These are phyloP conservation scores for Dolichomitus sp. DNA, from an alignment of 2,888 invertebrate species.

Conservation along the genomic window DNA sequence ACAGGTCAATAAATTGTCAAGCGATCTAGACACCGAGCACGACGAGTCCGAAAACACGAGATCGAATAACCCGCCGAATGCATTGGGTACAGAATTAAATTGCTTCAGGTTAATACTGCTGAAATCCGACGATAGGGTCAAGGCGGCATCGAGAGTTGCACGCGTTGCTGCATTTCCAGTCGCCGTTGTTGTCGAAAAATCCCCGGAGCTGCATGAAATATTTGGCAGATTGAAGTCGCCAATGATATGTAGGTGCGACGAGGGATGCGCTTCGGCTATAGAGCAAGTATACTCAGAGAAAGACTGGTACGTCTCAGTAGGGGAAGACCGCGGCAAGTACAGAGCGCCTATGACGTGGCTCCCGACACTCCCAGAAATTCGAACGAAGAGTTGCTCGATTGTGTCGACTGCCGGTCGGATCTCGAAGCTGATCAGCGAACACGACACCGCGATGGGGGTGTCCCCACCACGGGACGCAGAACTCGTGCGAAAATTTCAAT, in stretches of 20 bases:
- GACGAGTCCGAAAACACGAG: background rate
- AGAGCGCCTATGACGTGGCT: background rate
- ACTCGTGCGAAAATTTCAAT: background rate
- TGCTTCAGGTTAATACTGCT: background rate
- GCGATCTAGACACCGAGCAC: background rate
- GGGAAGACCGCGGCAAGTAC: constrained; percentile 8
- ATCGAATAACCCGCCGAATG: background rate
- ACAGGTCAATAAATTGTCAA: background rate
- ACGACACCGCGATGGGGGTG: constrained; percentile 4
- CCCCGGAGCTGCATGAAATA: background rate
- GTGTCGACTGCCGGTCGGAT: background rate
- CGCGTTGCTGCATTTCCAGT: background rate
- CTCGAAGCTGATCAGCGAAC: background rate
- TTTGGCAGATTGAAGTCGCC: background rate
- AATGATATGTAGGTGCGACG: background rate
- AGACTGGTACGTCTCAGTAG: background rate
- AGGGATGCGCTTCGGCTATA: background rate
- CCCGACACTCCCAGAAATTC: constrained; percentile 1
- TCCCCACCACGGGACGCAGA: background rate
- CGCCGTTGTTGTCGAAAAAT: background rate
- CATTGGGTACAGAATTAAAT: background rate
- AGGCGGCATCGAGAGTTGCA: background rate
- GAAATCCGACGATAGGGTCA: background rate
- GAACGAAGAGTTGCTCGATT: constrained; percentile 6
- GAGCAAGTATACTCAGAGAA: background rate